Conservation (phyloP, 2,797 vertebrate genomes). For the Arremon brunneinucha region DNA sequence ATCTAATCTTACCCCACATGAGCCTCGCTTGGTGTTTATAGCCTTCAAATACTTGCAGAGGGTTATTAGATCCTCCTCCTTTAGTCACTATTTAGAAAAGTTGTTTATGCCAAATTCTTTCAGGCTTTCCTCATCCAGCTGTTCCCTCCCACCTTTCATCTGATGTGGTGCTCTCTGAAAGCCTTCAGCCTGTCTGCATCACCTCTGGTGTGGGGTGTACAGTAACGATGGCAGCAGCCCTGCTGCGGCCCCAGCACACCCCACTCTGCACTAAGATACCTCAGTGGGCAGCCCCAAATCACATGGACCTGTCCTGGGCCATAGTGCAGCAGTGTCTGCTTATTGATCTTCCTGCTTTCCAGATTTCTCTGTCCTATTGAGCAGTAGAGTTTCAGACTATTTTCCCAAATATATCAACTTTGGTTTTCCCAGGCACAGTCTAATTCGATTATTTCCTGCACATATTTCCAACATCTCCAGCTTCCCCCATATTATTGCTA, state of each 20-base stretch:
- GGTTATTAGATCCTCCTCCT: slow-evolving; percentile 39
- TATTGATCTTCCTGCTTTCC: not conserved
- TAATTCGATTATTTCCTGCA: slow-evolving; percentile 9
- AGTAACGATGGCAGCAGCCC: not conserved
- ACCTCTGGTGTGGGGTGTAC: not conserved
- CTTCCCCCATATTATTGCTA: not conserved
- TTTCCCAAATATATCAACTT: not conserved
- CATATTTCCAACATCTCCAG: not conserved
- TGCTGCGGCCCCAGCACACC: not conserved
- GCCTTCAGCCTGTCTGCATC: not conserved
- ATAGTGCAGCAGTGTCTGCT: not conserved
- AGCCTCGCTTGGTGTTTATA: slow-evolving; percentile 5
- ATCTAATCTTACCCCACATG: not conserved
- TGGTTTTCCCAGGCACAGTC: not conserved
- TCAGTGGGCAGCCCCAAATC: not conserved
- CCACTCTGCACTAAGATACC: fast-evolving
- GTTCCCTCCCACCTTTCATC: not conserved
- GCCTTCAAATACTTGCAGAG: slow-evolving; percentile 34
- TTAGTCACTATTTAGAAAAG: slow-evolving; percentile 42
- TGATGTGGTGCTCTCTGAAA: not conserved
- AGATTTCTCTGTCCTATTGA: not conserved
- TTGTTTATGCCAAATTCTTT: slow-evolving; percentile 29
- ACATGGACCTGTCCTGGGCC: not conserved
- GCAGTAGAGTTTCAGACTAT: not conserved
- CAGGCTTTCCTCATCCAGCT: slow-evolving; percentile 17